Evolutionary conservation across 2,113 vertebrate species (phyloP).

Genomic region (Chrysochloris asiatica): DNA sequence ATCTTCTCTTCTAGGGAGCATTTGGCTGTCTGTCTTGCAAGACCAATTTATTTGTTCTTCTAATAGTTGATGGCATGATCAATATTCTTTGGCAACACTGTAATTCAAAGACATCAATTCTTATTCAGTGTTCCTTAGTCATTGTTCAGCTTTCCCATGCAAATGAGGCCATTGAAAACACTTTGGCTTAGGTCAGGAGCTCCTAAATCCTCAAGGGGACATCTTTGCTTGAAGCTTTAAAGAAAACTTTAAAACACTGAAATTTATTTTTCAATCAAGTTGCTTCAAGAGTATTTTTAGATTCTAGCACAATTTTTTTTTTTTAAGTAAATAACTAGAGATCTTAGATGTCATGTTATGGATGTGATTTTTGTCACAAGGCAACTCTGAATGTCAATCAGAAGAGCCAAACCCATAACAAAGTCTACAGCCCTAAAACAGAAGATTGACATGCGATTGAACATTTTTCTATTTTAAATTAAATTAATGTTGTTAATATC

Average conservation of each 20-base stretch:
- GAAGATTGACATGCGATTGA: not conserved
- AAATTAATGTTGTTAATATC: not conserved
- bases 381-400: not conserved
- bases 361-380: not conserved
- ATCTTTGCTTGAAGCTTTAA: not conserved
- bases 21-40: not conserved
- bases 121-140: not conserved
- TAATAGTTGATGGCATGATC: not conserved
- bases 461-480: not conserved
- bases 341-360: not conserved
- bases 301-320: not conserved
- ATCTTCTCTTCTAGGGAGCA: not conserved
- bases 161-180: not conserved
- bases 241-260: not conserved
- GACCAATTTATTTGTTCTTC: not conserved
- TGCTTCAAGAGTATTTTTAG: not conserved
- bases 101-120: not conserved
- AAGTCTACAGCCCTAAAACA: not conserved
- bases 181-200: too few relatives aligned
- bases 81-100: not conserved
- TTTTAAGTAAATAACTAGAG: not conserved
- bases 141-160: not conserved
- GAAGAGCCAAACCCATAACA: slow-evolving; percentile 9
- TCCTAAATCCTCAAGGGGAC: not conserved
- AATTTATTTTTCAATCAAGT: too few relatives aligned